Percentiles rank a stretch among this genome's conserved stretches.
Conservation (phyloP, 37 sponge, comb jelly and placozoan species). For the Aplysina aerophoba region DNA sequence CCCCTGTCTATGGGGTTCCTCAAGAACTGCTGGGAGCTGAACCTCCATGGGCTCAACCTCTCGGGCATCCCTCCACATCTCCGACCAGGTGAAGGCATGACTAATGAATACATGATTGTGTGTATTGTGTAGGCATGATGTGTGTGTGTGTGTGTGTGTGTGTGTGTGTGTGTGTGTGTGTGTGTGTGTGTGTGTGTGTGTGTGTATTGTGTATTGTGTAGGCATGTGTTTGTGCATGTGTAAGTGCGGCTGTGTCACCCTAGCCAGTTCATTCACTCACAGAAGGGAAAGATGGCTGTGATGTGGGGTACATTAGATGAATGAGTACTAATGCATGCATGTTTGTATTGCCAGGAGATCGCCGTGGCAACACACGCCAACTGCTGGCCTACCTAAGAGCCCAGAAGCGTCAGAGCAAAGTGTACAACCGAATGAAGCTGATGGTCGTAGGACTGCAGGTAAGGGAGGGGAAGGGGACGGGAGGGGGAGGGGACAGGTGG, state of each 20-base stretch:
- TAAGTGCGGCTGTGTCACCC: neutral
- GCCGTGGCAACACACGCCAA: conserved; percentile 75
- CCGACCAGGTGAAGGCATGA: conserved; percentile 58
- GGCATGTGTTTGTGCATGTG: conserved; percentile 6
- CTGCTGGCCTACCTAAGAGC: conserved; percentile 89
- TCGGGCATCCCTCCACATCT: conserved; percentile 79
- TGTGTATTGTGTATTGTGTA: neutral
- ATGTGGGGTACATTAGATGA: too few relatives aligned
- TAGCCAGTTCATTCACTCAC: too few relatives aligned
- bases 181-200: too few relatives aligned
- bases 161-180: neutral
- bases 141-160: neutral
- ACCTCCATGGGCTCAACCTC: conserved; percentile 62
- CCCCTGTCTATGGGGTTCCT: conserved; percentile 73
- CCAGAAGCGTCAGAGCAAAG: conserved; percentile 75
- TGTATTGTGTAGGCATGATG: neutral
- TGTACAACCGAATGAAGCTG: conserved; percentile 95
- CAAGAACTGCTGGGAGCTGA: conserved; percentile 88
- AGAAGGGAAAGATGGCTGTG: neutral
- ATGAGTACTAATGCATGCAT: too few relatives aligned
- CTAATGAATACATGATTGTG: neutral
- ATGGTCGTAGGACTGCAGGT: conserved; percentile 91
- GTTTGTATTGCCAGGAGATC: neutral
- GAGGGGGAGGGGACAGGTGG: neutral
- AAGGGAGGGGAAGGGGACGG: neutral